Base-by-base conservation (phyloP, 1,140 invertebrate species). In the Pogonomyrmex barbatus region DNA sequence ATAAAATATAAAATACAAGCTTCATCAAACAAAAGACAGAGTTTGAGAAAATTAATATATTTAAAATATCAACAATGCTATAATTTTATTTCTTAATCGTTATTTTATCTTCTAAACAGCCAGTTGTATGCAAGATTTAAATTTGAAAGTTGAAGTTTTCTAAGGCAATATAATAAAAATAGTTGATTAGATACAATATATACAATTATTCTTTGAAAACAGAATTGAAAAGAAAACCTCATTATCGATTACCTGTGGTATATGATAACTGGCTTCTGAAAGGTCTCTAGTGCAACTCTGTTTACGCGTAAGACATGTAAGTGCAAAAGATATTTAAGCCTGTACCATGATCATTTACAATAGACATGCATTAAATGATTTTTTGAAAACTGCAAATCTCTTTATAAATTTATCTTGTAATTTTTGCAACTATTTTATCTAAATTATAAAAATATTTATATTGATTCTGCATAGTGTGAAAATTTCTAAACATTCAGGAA, bases 201-300 rank as follows among this genome's bases (percentile, higher is more conserved):
- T 24, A 24, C 24, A 81, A 76, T 45, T 58, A 17, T 58, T 60
- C 54, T 60, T 75, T 3, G 42, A 79, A 52, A 67, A 67, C 17
- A 33, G 24, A 76, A 76, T 60, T 47, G 33, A 91, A 88, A 91
- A 89, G 85, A 70, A 87, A 88, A 91, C 73, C 65, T 78, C 67
- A 75, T 87, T 89, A 52, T 73, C 47, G 60, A 54, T 90, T 88
- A 90, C 70, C 77, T 90, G 86, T 88, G 81, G 56, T 56, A 90
- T 86, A 89, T 89, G 71, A 14, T 90, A 90, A 90, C 85, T 89
- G 87, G 77, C 58, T 89, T 90, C 85, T 89, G 67, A 90, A 90
- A 90, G 85, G 54, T 90, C 78, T 90, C 88, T 90, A 87, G 78
- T 68, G 67, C 78, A 87, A 90, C 88, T 89, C 84, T 90, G 87